phyloP scores from a whole-genome alignment of 2,113 vertebrate species.

The Phasianus colchicus region DNA sequence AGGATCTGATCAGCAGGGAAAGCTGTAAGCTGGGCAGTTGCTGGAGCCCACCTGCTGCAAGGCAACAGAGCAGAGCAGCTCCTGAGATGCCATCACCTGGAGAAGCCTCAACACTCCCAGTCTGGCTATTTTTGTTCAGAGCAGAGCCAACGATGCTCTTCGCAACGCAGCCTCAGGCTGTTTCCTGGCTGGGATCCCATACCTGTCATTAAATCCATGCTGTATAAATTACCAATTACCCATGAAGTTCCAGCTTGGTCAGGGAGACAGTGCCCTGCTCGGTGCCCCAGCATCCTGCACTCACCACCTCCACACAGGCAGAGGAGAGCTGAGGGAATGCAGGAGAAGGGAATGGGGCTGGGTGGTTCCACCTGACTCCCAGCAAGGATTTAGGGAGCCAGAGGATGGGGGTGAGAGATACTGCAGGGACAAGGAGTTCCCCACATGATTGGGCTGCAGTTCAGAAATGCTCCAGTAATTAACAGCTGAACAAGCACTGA shows the following conservation, averaged over 20 bases:
- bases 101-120: neutral
- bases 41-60: fast-evolving
- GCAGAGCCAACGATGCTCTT: neutral
- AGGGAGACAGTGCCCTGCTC: neutral
- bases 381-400: neutral
- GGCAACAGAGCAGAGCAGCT: neutral
- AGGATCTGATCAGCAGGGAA: neutral
- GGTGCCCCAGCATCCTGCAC: neutral
- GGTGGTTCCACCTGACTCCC: neutral
- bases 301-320: neutral
- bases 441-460: fast-evolving
- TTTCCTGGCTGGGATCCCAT: neutral
- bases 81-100: neutral
- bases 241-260: neutral
- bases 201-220: neutral
- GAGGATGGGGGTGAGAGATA: fast-evolving
- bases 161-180: neutral
- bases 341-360: neutral
- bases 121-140: neutral
- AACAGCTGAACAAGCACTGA: neutral
- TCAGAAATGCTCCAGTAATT: neutral
- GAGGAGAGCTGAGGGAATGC: neutral
- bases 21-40: neutral
- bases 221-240: neutral
- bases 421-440: neutral